phyloP scores from a whole-genome alignment of 2,888 invertebrate genomes.

The Branchellion lobata region DNA sequence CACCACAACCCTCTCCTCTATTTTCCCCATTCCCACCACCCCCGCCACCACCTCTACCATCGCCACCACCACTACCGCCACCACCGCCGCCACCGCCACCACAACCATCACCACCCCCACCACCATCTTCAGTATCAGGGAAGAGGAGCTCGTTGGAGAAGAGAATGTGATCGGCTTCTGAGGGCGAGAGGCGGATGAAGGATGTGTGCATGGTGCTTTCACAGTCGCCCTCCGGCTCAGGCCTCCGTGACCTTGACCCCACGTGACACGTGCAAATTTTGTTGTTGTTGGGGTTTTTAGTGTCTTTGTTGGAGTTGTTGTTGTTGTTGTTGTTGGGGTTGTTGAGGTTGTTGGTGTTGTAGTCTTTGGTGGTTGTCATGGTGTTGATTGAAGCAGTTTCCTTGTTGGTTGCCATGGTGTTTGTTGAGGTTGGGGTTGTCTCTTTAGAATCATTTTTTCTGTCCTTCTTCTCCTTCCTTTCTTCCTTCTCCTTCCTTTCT shows the following conservation, averaged over 20 bases:
- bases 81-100: not conserved
- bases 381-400: not conserved
- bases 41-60: too few relatives aligned
- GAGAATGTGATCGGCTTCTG: conserved; percentile 57
- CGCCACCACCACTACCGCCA: too few relatives aligned
- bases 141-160: conserved; percentile 58
- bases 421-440: too few relatives aligned
- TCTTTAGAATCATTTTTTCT: too few relatives aligned
- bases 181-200: conserved; percentile 45
- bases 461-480: too few relatives aligned
- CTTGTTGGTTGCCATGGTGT: not conserved
- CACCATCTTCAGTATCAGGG: conserved; percentile 57
- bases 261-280: too few relatives aligned
- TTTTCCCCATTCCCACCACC: conserved; percentile 10
- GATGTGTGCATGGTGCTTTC: not conserved
- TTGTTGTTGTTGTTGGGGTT: not conserved
- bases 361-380: not conserved
- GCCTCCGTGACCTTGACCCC: conserved; percentile 50
- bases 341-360: not conserved
- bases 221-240: conserved; percentile 58
- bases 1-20: conserved; percentile 3
- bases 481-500: too few relatives aligned
- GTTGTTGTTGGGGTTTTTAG: not conserved
- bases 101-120: too few relatives aligned
- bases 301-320: not conserved